Evolutionary conservation across 2,888 invertebrate species (phyloP), one percentile per base, ranked within the genome.

Genomic region (Eristalis intricaria): DNA sequence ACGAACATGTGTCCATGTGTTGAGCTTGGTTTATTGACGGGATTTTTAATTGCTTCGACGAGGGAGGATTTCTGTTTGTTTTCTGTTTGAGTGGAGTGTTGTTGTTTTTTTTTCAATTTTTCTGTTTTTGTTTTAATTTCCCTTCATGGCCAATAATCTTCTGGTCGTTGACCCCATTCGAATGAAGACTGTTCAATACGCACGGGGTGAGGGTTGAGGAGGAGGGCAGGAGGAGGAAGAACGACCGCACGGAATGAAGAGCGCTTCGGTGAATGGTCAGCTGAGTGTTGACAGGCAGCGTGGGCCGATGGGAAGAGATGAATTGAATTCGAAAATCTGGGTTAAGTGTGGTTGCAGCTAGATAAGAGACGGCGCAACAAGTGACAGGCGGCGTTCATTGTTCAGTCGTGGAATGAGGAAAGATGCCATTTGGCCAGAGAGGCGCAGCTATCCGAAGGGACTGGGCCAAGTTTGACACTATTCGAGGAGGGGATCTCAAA

Each of bases 1-100:
- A 38, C 32, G n/a, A 4, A 43, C 43, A 43, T 43, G 19, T 50
- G 50, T n/a, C 4, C 50, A n/a, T 50, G n/a, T 77, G 63, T 75
- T 83, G 75, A 29, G 26, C 76, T 64, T 56, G 75, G 84, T 71
- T 76, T 84, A 87, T 87, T 84, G 87, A 87, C 76, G 78, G 71
- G 80, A 80, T 87, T 84, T 87, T 84, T 87, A 87, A 87, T 87
- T 87, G 87, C 79, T 87, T 50, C 69, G 78, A 61, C 69, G 78
- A 61, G 76, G 76, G 76, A 77, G 76, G 76, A 77, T 77, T 77
- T 40, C 60, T 77, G 68, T 77, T 77, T 77, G 68, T 61, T 69
- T 61, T 77, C 32, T 43, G 61, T 77, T 77, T 69, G 68, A 35
- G 61, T 77, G 61, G 43, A 68, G 60, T 69, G 61, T 38, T 74